These are phyloP conservation scores for Bombus haemorrhoidalis DNA, from an alignment of 1,140 invertebrate species.

Conservation along the genomic window DNA sequence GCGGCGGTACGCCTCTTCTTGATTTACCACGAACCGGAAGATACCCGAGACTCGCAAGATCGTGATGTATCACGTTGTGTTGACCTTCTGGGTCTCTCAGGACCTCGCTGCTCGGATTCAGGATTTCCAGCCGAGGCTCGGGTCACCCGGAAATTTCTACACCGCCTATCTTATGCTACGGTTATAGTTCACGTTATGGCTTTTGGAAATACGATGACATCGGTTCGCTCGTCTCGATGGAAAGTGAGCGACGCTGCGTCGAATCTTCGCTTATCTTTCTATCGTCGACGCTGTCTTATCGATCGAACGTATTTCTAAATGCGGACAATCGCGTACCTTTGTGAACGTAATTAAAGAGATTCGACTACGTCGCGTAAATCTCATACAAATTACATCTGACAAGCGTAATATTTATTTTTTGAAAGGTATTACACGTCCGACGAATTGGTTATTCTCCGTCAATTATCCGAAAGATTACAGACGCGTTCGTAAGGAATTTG, in stretches of 20 bases:
- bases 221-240: no score
- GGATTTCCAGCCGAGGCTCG: slow-evolving; percentile 31
- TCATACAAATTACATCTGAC: no score
- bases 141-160: slow-evolving; percentile 11
- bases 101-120: slow-evolving; percentile 31
- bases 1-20: slow-evolving; percentile 26
- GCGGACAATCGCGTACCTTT: no score
- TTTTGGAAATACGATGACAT: background rate
- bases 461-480: no score
- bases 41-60: slow-evolving; percentile 12
- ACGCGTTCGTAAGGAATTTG: no score
- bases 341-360: no score
- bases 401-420: background rate
- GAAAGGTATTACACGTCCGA: background rate
- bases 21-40: slow-evolving; percentile 52
- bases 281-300: no score
- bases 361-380: no score
- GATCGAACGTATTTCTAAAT: no score
- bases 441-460: background rate
- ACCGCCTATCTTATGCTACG: background rate
- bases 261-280: no score
- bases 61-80: slow-evolving; percentile 38
- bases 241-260: no score
- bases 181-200: background rate
- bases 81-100: slow-evolving; percentile 53